Conservation (phyloP, 2,888 invertebrate genomes). For the Amblyjoppa fuscipennis region DNA sequence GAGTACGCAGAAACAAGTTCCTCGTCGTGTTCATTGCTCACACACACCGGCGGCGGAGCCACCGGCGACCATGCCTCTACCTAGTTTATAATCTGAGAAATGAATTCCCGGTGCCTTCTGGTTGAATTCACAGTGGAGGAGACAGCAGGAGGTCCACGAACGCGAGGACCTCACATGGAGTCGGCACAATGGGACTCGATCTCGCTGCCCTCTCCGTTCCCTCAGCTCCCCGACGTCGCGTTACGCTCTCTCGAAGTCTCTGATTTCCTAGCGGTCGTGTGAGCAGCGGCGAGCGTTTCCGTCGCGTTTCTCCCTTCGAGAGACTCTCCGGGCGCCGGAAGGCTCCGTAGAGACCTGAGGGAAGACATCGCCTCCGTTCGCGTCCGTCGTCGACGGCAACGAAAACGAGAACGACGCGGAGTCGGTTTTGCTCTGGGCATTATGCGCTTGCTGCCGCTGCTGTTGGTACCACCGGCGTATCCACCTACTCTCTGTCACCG, state of each 20-base stretch:
- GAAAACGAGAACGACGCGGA: conserved; percentile 18
- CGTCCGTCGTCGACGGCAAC: conserved; percentile 18
- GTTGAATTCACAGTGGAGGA: conserved; percentile 72
- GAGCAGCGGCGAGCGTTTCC: conserved; percentile 16
- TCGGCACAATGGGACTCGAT: conserved; percentile 74
- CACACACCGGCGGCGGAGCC: background rate
- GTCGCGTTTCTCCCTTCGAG: background rate
- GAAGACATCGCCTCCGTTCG: conserved; percentile 34
- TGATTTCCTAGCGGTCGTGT: conserved; percentile 26
- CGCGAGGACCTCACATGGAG: conserved; percentile 78
- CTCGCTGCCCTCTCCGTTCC: conserved; percentile 61
- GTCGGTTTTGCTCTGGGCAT: conserved; percentile 18
- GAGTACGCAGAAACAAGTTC: conserved; percentile 18
- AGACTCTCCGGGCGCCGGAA: background rate
- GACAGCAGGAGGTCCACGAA: conserved; percentile 78
- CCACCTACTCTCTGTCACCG: conserved; percentile 52
- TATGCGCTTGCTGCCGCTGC: conserved; percentile 36
- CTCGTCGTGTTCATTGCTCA: conserved; percentile 35
- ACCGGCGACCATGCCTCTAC: conserved; percentile 40
- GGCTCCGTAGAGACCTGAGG: conserved; percentile 9
- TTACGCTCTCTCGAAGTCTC: conserved; percentile 62
- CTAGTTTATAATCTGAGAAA: conserved; percentile 78
- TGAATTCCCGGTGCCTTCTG: conserved; percentile 76
- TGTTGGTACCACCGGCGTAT: conserved; percentile 23
- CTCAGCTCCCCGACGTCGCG: conserved; percentile 10